These are phyloP conservation scores for Zaprionus vittiger DNA, from an alignment of 1,140 invertebrate genomes.

Conservation along the genomic window DNA sequence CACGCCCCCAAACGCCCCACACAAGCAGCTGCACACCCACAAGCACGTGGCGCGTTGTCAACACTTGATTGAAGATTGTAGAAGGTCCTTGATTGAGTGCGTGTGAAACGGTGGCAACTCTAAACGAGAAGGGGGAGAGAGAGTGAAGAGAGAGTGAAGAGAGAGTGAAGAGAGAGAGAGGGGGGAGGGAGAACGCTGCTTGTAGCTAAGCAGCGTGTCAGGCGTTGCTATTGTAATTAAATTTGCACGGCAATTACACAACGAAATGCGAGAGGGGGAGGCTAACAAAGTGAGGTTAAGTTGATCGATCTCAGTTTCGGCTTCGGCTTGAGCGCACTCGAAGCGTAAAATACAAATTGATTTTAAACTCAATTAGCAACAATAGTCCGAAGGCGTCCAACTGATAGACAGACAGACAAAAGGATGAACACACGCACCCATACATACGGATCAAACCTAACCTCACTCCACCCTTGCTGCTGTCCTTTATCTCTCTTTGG, in stretches of 20 bases:
- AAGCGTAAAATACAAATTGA: slow-evolving; percentile 81
- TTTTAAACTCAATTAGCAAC: slow-evolving; percentile 84
- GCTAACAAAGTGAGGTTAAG: neutral
- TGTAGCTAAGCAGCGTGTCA: slow-evolving; percentile 26
- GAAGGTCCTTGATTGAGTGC: slow-evolving; percentile 60
- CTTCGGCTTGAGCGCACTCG: neutral
- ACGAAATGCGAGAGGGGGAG: slow-evolving; percentile 11
- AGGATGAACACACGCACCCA: neutral
- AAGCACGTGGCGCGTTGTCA: slow-evolving; percentile 61
- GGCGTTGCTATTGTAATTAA: slow-evolving; percentile 77
- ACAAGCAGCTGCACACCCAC: slow-evolving; percentile 8
- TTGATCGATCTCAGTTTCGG: slow-evolving; percentile 25
- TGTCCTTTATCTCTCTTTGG: neutral
- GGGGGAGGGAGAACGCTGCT: slow-evolving; percentile 19
- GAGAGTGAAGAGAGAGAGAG: neutral
- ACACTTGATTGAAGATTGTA: slow-evolving; percentile 63
- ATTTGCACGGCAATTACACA: slow-evolving; percentile 84
- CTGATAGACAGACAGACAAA: slow-evolving; percentile 39
- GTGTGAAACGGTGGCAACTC: slow-evolving; percentile 40
- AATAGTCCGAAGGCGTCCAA: slow-evolving; percentile 52
- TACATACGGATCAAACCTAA: neutral
- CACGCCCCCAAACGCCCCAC: slow-evolving; percentile 18
- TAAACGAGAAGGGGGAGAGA: neutral
- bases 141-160: neutral
- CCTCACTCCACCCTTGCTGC: slow-evolving; percentile 2